Evolutionary conservation across 1,140 invertebrate genomes (phyloP).

Genomic region (Drosophila santomea): DNA sequence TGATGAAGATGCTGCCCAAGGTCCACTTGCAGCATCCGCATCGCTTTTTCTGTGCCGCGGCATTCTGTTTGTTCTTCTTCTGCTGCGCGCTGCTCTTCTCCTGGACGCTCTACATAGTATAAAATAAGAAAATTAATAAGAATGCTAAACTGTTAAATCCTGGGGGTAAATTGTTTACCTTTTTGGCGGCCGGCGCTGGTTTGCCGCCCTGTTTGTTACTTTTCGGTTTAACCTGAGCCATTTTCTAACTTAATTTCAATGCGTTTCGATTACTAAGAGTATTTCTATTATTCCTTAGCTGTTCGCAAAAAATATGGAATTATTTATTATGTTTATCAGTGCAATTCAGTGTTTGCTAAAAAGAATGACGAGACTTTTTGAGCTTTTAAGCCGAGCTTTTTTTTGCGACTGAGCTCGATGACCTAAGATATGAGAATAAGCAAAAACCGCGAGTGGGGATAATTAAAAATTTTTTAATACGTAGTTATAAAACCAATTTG

Average conservation of each 20-base stretch:
- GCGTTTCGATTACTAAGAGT: constrained; percentile 60
- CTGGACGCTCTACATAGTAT: constrained; percentile 52
- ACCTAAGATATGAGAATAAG: constrained; percentile 24
- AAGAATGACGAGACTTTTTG: constrained; percentile 21
- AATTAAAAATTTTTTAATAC: constrained; percentile 20
- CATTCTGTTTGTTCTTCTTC: constrained; percentile 77
- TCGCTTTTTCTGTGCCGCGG: constrained; percentile 71
- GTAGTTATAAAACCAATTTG: neutral
- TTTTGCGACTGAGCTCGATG: constrained; percentile 31
- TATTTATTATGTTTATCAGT: constrained; percentile 40
- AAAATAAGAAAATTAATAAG: neutral
- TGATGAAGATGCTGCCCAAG: constrained; percentile 86
- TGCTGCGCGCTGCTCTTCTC: constrained; percentile 80
- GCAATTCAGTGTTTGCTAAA: constrained; percentile 32
- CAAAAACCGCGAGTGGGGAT: constrained; percentile 15
- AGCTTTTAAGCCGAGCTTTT: constrained; percentile 44
- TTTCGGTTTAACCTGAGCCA: constrained; percentile 84
- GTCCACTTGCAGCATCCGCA: constrained; percentile 86
- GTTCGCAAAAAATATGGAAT: constrained; percentile 22
- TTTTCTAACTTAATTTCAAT: constrained; percentile 68
- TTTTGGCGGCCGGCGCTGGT: constrained; percentile 69
- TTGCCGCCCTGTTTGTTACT: constrained; percentile 81
- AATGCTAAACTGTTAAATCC: neutral
- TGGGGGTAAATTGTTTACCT: constrained; percentile 59
- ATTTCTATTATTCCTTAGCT: constrained; percentile 50